Conservation (phyloP, 2,113 vertebrate species). For the Phalacrocorax aristotelis region DNA sequence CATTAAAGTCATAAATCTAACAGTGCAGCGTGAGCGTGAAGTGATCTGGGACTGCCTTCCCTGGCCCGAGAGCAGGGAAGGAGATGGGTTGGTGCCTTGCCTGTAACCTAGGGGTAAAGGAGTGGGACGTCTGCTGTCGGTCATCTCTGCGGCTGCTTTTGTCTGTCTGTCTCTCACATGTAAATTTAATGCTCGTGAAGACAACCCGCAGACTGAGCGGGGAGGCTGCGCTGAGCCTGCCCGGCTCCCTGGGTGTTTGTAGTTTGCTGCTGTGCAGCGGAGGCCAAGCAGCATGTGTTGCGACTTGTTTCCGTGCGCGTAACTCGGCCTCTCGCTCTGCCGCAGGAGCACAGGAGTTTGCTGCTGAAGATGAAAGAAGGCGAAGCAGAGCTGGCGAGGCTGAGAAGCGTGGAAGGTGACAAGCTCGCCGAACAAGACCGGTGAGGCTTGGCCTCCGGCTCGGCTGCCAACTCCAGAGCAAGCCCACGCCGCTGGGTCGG, state of each 20-base stretch:
- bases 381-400: conserved; percentile 78
- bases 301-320: not conserved
- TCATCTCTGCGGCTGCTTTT: not conserved
- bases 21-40: rapidly evolving
- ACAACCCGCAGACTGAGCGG: not conserved
- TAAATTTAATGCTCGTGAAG: not conserved
- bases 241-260: not conserved
- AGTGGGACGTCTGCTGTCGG: not conserved
- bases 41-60: not conserved
- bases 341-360: conserved; percentile 81
- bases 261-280: not conserved
- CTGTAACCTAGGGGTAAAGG: not conserved
- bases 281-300: not conserved
- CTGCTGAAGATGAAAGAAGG: conserved; percentile 76
- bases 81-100: not conserved
- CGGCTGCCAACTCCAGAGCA: not conserved
- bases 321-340: not conserved
- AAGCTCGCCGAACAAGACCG: conserved; percentile 75
- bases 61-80: not conserved
- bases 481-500: not conserved
- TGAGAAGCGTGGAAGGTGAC: conserved; percentile 74
- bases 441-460: conserved; percentile 70
- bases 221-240: not conserved
- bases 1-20: not conserved
- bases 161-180: not conserved